phyloP scores from a whole-genome alignment of 2,888 invertebrate species.

The Zaprionus bogoriensis region DNA sequence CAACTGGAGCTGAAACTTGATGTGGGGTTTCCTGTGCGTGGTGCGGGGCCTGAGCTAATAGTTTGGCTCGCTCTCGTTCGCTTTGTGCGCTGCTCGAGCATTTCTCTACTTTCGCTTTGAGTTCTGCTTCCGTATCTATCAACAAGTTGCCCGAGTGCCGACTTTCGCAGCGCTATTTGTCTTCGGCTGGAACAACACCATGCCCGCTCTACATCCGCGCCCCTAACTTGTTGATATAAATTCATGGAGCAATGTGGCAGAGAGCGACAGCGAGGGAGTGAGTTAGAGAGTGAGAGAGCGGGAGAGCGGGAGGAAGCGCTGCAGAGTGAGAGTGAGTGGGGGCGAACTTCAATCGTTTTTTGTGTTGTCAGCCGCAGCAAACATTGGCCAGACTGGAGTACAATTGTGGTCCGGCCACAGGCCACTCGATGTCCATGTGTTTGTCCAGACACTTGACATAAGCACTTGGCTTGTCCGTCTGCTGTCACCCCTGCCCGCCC shows the following conservation, averaged over 20 bases:
- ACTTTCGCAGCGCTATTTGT: constrained; percentile 47
- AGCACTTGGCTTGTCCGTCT: constrained; percentile 58
- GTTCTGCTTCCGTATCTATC: constrained; percentile 72
- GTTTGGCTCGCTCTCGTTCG: constrained; percentile 45
- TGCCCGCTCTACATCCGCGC: neutral
- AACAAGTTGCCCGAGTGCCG: constrained; percentile 73
- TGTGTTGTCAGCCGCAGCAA: constrained; percentile 60
- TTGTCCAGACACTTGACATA: constrained; percentile 75
- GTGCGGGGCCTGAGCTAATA: constrained; percentile 55
- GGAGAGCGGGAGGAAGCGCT: constrained; percentile 16
- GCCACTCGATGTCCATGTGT: constrained; percentile 71
- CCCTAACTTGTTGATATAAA: constrained; percentile 66
- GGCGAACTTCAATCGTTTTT: constrained; percentile 6
- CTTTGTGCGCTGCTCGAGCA: constrained; percentile 41
- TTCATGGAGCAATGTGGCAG: constrained; percentile 54
- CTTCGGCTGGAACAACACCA: constrained; percentile 20
- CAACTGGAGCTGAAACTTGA: constrained; percentile 10
- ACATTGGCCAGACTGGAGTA: constrained; percentile 38
- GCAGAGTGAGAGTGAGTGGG: constrained; percentile 12
- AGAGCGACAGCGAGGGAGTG: neutral
- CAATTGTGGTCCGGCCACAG: constrained; percentile 23
- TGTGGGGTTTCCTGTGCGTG: neutral
- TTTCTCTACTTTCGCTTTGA: constrained; percentile 54
- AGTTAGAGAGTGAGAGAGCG: constrained; percentile 13
- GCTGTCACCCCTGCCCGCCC: neutral